Percentiles rank a stretch among this genome's conserved stretches.
phyloP scores from a whole-genome alignment of 2,797 vertebrate genomes.

The Pseudochaenichthys georgianus region DNA sequence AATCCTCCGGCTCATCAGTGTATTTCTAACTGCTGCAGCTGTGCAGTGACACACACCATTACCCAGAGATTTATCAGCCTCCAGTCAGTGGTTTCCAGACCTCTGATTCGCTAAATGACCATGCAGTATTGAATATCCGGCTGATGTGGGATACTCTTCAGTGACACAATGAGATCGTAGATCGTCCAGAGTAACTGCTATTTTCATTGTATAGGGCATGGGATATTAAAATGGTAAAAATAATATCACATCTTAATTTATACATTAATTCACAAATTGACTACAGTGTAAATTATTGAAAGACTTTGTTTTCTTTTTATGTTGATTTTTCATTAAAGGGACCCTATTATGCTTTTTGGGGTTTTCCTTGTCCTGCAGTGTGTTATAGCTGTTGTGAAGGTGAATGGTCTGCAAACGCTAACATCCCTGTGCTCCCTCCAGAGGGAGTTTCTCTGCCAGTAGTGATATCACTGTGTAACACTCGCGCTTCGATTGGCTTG shows the following conservation, averaged over 20 bases:
- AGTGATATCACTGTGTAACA: no score
- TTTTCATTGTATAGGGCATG: not conserved
- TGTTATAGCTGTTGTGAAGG: no score
- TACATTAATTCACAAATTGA: conserved; percentile 11
- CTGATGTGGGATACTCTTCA: not conserved
- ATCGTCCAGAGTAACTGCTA: not conserved
- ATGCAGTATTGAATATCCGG: conserved; percentile 3
- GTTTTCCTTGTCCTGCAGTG: no score
- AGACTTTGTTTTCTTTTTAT: not conserved
- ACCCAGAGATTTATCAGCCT: conserved; percentile 14
- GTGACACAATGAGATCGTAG: conserved; percentile 5
- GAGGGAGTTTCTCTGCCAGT: no score
- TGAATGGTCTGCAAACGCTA: no score
- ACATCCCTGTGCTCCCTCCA: no score
- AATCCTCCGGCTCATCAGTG: conserved; percentile 4
- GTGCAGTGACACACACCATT: conserved; percentile 8
- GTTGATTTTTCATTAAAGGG: not conserved
- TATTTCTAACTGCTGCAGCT: not conserved
- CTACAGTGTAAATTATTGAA: not conserved
- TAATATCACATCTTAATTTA: not conserved
- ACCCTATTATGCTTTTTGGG: no score
- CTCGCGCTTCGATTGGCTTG: no score
- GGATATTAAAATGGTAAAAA: not conserved
- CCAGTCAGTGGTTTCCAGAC: conserved; percentile 9
- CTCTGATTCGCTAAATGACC: conserved; percentile 5